These are phyloP conservation scores for Phasianus colchicus DNA, from an alignment of 2,113 vertebrate genomes.

Conservation along the genomic window DNA sequence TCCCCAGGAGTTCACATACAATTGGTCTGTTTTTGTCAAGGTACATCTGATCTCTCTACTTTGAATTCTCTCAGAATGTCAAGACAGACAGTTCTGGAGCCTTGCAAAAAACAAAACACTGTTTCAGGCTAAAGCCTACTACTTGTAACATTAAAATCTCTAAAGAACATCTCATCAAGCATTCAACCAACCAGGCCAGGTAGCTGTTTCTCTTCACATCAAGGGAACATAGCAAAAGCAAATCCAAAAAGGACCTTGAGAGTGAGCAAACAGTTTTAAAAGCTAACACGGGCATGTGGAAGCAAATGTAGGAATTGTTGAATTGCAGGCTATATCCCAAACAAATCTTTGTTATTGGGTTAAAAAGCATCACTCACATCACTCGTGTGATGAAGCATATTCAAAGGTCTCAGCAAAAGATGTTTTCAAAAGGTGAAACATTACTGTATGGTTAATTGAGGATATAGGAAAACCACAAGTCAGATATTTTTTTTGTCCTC, in stretches of 20 bases:
- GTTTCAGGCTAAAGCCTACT: background rate
- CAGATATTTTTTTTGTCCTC: background rate
- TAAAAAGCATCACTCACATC: slow-evolving; percentile 33
- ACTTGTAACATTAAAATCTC: background rate
- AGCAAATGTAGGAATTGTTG: slow-evolving; percentile 13
- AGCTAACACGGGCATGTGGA: background rate
- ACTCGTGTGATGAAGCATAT: slow-evolving; percentile 28
- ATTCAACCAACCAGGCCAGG: background rate
- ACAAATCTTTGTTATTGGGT: background rate
- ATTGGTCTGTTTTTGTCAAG: background rate
- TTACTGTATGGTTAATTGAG: background rate
- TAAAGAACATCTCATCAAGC: background rate
- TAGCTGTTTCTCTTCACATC: background rate
- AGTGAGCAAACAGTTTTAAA: slow-evolving; percentile 25
- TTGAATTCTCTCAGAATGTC: background rate
- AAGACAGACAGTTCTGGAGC: background rate
- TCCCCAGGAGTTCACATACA: background rate
- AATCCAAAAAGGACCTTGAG: background rate
- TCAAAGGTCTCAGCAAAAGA: slow-evolving; percentile 23
- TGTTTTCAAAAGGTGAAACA: background rate
- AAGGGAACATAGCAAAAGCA: background rate
- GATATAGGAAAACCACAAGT: background rate
- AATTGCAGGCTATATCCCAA: slow-evolving; percentile 20
- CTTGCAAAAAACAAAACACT: background rate
- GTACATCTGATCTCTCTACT: background rate